Evolutionary conservation across 2,888 invertebrate genomes (phyloP).

Genomic region (Mimachlamys varia): DNA sequence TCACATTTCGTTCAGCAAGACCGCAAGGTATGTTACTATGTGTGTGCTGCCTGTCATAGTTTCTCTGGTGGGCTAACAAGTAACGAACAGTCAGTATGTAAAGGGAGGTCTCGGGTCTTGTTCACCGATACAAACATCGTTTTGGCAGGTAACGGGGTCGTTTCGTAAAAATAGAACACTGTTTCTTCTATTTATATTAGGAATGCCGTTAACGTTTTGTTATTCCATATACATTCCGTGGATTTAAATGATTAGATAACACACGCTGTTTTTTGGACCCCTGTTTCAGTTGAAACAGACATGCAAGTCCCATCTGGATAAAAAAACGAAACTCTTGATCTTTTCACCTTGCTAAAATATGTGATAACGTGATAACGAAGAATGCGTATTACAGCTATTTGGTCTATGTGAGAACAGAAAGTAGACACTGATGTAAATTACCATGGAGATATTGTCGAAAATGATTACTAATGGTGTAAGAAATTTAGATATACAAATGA

Average conservation of each 20-base stretch:
- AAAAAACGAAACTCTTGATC: conserved; percentile 4
- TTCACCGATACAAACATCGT: too few species aligned
- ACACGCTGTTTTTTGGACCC: not conserved
- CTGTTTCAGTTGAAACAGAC: not conserved
- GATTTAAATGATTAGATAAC: not conserved
- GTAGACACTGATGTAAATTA: not conserved
- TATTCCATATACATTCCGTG: not conserved
- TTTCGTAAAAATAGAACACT: not conserved
- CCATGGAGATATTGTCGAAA: not conserved
- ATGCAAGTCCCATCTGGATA: not conserved
- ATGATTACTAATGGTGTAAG: not conserved
- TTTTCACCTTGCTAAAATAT: not conserved
- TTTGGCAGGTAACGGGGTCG: not conserved
- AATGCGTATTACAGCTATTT: not conserved
- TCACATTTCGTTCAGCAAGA: too few species aligned
- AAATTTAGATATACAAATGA: not conserved
- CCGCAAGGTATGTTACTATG: too few species aligned
- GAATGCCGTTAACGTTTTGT: not conserved
- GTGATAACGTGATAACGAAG: not conserved
- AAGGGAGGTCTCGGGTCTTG: too few species aligned
- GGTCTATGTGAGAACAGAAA: not conserved
- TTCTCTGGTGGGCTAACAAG: too few species aligned
- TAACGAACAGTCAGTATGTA: too few species aligned
- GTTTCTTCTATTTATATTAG: not conserved
- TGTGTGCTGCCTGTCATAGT: too few species aligned